A percentile compares a stretch with the other conserved stretches of the same genome.
phyloP scores from a whole-genome alignment of 1,140 invertebrate genomes.

The Diachasmimorpha longicaudata region DNA sequence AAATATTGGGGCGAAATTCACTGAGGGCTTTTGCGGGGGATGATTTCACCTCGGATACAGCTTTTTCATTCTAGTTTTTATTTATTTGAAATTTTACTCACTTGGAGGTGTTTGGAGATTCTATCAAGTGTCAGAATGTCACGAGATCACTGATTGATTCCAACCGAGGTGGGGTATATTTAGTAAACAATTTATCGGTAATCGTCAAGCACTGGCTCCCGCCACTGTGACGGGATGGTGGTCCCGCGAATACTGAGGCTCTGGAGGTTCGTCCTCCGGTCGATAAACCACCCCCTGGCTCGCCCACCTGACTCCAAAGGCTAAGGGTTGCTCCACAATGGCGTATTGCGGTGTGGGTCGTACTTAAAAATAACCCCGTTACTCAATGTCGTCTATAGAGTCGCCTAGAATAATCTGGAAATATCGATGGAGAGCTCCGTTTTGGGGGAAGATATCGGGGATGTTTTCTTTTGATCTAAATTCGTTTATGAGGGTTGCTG shows the following conservation, averaged over 20 bases:
- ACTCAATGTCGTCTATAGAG: neutral
- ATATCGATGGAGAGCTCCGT: neutral
- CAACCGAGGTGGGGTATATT: neutral
- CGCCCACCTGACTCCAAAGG: conserved; percentile 36
- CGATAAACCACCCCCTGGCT: conserved; percentile 51
- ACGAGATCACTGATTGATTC: neutral
- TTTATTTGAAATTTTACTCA: neutral
- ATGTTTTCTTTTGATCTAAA: too few relatives aligned
- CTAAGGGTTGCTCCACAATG: conserved; percentile 42
- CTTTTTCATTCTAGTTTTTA: neutral
- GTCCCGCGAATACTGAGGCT: conserved; percentile 58
- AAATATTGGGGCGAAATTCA: neutral
- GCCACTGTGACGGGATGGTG: conserved; percentile 50
- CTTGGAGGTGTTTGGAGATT: neutral
- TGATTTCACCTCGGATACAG: neutral
- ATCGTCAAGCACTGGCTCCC: neutral
- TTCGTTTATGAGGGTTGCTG: too few relatives aligned
- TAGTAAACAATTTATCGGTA: neutral
- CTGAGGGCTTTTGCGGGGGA: neutral
- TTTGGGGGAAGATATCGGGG: too few relatives aligned
- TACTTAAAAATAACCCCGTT: conserved; percentile 17
- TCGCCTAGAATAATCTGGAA: neutral
- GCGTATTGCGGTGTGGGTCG: conserved; percentile 20
- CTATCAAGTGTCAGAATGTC: neutral
- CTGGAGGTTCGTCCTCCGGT: conserved; percentile 46